Conservation (phyloP, 2,797 vertebrate species). For the Scomberomorus guttatus region DNA sequence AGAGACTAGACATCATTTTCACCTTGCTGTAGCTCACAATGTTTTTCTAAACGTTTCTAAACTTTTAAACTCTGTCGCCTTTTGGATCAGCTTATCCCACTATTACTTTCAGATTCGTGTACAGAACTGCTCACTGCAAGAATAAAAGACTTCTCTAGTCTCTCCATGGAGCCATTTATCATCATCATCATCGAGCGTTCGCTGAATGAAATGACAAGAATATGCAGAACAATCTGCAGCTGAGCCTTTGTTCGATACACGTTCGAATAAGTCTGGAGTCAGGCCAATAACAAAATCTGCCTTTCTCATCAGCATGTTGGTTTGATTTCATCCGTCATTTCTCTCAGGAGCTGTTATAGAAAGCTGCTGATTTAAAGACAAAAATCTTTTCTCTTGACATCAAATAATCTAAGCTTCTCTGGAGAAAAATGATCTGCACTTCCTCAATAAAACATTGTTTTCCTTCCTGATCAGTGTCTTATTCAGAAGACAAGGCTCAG, state of each 20-base stretch:
- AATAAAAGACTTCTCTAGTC: neutral
- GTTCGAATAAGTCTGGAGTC: too few species aligned
- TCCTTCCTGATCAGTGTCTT: neutral
- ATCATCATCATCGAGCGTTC: neutral
- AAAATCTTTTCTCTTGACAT: neutral
- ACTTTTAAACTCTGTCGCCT: neutral
- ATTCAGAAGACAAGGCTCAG: neutral
- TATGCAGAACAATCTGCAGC: neutral
- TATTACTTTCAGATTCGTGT: neutral
- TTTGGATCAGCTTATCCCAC: neutral
- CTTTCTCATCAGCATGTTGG: neutral
- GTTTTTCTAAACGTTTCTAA: neutral
- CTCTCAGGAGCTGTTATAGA: neutral
- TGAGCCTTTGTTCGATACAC: neutral
- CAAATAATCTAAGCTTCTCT: neutral
- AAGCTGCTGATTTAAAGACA: neutral
- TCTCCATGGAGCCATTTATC: neutral
- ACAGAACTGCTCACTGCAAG: neutral
- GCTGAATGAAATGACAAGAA: neutral
- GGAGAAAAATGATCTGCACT: neutral
- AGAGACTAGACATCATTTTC: neutral
- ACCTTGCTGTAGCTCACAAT: neutral
- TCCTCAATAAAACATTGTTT: neutral
- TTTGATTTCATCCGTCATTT: neutral
- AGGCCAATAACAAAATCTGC: neutral